These are phyloP conservation scores for Talpa occidentalis DNA, from an alignment of 2,113 vertebrate genomes.

Conservation along the genomic window DNA sequence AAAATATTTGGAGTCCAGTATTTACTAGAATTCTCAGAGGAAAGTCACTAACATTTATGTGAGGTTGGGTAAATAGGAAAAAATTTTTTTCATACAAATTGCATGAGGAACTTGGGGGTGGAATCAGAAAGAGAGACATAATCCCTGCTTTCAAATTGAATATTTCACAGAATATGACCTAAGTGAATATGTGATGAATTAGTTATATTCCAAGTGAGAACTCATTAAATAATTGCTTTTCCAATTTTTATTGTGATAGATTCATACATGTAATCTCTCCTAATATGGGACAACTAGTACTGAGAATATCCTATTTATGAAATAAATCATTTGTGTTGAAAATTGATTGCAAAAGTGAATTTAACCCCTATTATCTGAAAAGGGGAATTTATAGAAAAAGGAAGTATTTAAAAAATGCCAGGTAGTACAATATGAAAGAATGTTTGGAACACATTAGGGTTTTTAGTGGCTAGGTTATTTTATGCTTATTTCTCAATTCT, in stretches of 20 bases:
- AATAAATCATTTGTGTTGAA: conserved; percentile 34
- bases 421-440: not conserved
- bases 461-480: not conserved
- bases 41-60: conserved; percentile 2
- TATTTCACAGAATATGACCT: not conserved
- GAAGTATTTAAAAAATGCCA: not conserved
- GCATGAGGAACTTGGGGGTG: not conserved
- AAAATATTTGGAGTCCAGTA: not conserved
- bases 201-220: not conserved
- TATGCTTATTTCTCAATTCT: not conserved
- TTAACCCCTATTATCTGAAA: not conserved
- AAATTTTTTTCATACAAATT: conserved; percentile 4
- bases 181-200: not conserved
- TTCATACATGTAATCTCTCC: not conserved
- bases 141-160: not conserved
- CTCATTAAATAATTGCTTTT: conserved; percentile 10
- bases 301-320: not conserved
- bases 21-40: conserved; percentile 34
- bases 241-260: not conserved
- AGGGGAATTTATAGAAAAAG: not conserved
- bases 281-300: not conserved
- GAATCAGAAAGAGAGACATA: not conserved
- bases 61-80: conserved; percentile 18
- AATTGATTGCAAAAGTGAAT: not conserved
- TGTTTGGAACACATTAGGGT: not conserved